phyloP scores from a whole-genome alignment of 2,888 invertebrate species.

The Imbricaverruca yamaguchii region DNA sequence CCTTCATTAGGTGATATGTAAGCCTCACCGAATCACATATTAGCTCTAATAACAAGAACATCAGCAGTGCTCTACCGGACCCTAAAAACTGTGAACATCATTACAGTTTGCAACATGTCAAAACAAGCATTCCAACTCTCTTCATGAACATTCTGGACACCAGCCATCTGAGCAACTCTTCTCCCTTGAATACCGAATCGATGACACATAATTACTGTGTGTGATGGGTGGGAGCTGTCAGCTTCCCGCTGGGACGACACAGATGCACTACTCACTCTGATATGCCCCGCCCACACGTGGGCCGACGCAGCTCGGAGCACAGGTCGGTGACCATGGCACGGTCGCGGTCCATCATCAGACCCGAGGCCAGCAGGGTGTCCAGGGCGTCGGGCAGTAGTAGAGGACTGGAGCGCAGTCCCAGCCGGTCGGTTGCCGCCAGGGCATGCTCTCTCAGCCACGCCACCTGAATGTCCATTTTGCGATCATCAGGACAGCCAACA shows the following conservation, averaged over 20 bases:
- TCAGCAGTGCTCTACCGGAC: too few species aligned
- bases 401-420: neutral
- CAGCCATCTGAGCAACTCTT: neutral
- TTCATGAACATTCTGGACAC: neutral
- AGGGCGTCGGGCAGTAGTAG: neutral
- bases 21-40: too few species aligned
- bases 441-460: neutral
- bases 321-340: constrained; percentile 4
- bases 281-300: neutral
- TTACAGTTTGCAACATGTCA: neutral
- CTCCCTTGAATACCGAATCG: too few species aligned
- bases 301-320: neutral
- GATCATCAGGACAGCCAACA: neutral
- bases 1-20: too few species aligned
- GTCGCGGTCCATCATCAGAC: neutral
- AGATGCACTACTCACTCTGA: neutral
- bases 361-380: neutral
- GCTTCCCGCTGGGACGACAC: neutral
- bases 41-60: too few species aligned
- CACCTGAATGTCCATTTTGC: neutral
- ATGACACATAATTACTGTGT: too few species aligned
- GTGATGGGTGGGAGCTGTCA: neutral
- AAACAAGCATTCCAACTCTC: neutral
- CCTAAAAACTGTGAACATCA: too few species aligned
- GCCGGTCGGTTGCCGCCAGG: neutral